phyloP scores from a whole-genome alignment of 2,888 invertebrate species.

The Plebejus argus region DNA sequence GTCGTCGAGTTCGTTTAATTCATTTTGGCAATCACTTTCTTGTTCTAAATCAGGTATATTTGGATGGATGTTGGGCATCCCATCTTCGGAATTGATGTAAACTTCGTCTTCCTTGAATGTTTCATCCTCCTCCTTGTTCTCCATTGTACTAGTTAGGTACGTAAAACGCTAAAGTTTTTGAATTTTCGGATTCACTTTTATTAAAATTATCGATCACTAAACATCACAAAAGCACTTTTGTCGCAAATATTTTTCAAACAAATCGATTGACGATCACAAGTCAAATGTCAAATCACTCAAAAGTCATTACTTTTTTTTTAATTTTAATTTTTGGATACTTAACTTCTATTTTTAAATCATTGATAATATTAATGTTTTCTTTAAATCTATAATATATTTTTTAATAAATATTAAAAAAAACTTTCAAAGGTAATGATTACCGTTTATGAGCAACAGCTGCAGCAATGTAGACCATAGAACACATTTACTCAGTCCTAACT shows the following conservation, averaged over 20 bases:
- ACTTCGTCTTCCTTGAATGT: conserved; percentile 85
- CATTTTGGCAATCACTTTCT: conserved; percentile 84
- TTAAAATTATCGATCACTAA: conserved; percentile 25
- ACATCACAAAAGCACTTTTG: not conserved
- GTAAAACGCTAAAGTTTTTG: not conserved
- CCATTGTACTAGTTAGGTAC: conserved; percentile 51
- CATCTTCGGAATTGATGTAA: conserved; percentile 92
- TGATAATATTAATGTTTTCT: no score
- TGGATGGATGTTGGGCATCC: conserved; percentile 91
- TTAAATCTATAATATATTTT: no score
- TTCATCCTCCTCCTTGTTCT: conserved; percentile 69
- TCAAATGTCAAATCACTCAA: not conserved
- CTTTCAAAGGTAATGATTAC: no score
- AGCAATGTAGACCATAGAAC: no score
- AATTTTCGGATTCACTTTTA: not conserved
- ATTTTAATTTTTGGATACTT: not conserved
- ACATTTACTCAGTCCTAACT: no score
- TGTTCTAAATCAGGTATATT: conserved; percentile 86
- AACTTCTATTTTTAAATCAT: no score
- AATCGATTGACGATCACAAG: conserved; percentile 6
- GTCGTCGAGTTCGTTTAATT: conserved; percentile 87
- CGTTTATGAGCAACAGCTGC: no score
- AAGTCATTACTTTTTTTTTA: not conserved
- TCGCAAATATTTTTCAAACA: conserved; percentile 21
- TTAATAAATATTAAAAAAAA: no score